Conservation (phyloP, 23 tunicate genomes). For the Trididemnum clinides region DNA sequence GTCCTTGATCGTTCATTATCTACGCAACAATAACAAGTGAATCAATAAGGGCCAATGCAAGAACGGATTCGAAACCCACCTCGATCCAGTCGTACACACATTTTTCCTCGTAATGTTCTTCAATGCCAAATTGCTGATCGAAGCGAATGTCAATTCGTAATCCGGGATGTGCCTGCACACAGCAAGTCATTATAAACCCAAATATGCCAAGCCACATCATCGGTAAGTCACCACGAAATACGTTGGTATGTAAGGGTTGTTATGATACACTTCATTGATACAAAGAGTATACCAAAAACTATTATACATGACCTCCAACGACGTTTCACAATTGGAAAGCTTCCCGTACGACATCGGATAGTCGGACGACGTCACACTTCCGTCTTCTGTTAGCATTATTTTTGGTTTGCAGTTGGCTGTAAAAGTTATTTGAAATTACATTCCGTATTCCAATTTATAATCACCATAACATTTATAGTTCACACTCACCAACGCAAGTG, state of each 20-base stretch:
- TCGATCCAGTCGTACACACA: constrained; percentile 84
- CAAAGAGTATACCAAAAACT: no score
- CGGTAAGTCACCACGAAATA: no score
- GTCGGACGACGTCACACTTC: constrained; percentile 61
- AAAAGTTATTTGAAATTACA: no score
- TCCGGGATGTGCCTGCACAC: constrained; percentile 46
- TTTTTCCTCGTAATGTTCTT: constrained; percentile 63
- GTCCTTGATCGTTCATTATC: not conserved
- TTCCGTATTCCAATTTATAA: not conserved
- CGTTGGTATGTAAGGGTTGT: no score
- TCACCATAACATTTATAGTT: not conserved
- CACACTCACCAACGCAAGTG: constrained; percentile 70
- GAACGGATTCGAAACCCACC: constrained; percentile 14
- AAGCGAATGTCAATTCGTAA: constrained; percentile 44
- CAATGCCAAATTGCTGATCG: constrained; percentile 62
- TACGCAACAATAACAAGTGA: not conserved
- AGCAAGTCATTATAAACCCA: no score
- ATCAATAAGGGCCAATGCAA: not conserved
- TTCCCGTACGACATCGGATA: constrained; percentile 67
- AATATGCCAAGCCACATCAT: no score
- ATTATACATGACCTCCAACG: constrained; percentile 43
- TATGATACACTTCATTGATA: no score
- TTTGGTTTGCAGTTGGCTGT: constrained; percentile 21
- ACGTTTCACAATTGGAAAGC: constrained; percentile 55
- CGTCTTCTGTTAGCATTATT: not conserved